These are phyloP conservation scores for Glaucomys volans DNA, from an alignment of 2,113 vertebrate genomes.

Conservation along the genomic window DNA sequence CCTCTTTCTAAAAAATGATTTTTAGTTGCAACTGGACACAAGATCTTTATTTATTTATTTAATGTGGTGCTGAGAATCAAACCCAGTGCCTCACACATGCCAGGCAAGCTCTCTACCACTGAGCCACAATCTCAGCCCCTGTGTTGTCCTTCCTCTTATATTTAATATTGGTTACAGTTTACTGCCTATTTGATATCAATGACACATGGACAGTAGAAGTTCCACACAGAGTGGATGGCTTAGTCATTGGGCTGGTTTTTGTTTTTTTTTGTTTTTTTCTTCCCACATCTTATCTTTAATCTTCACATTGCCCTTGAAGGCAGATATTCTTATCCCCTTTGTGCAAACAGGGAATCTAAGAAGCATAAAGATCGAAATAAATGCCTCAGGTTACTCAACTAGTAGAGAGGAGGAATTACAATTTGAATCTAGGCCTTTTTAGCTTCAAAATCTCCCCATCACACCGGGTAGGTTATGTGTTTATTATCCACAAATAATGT, in stretches of 20 bases:
- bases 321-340: neutral
- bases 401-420: neutral
- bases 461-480: neutral
- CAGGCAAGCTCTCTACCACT: no score
- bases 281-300: neutral
- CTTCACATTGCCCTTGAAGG: constrained; percentile 4
- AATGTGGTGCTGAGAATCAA: no score
- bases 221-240: neutral
- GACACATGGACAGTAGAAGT: neutral
- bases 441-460: neutral
- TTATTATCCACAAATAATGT: neutral
- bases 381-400: neutral
- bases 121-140: no score
- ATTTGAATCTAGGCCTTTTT: neutral
- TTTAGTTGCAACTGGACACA: no score
- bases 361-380: neutral
- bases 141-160: neutral
- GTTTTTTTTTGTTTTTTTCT: neutral
- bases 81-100: no score
- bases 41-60: no score
- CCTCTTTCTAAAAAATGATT: neutral
- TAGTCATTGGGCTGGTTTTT: neutral
- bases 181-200: neutral
- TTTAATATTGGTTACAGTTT: neutral
- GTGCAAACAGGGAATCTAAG: neutral